Evolutionary conservation across 2,797 vertebrate genomes (phyloP), one percentile per base, ranked within the genome.

Genomic region (Acipenser ruthenus): DNA sequence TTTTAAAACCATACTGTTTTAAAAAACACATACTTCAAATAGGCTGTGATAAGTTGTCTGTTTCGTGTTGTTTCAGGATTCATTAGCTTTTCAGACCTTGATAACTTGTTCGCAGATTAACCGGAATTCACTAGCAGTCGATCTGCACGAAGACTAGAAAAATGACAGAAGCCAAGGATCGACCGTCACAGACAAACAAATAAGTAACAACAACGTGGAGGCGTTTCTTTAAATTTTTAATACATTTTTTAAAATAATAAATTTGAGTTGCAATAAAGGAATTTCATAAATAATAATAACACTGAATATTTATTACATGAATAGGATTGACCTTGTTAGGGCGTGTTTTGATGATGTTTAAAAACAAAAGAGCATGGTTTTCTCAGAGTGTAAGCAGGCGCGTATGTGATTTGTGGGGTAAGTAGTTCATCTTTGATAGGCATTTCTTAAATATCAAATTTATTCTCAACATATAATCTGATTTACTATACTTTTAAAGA

Each of bases 351-450:
- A 64, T 5, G 10, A 97, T 99, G 95, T 97, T 95, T 79, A 74
- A 23, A 6, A 82, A 82, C 1, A 85, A 64, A 74, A 81, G 80
- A 0, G 95, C 89, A 1, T 98, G 95, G 96, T 97, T 99, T 79
- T 96, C 94, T 0, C 70, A 76, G 63, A 96, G 94, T 68, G 93
- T 96, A 50, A 52, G 78, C 49, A 51, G 60, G 0, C 65, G 78
- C 5, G 71, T 78, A 7, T 70, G 62, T 59, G 65, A 64, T 13
- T 79, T 93, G 15, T 99, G 96, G 96, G 87, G 96, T 97, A 84
- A 89, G 93, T 73, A 58, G n/a, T 49, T 6, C 0, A 10, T 49
- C 7, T 15, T 18, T 12, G 10, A 18, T 18, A 8, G 6, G 3
- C 3, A 23, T 7, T 48, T 48, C 2, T 3, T 23, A 15, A 49